Evolutionary conservation across 1,140 invertebrate genomes (phyloP).

Genomic region (Panulirus ornatus): DNA sequence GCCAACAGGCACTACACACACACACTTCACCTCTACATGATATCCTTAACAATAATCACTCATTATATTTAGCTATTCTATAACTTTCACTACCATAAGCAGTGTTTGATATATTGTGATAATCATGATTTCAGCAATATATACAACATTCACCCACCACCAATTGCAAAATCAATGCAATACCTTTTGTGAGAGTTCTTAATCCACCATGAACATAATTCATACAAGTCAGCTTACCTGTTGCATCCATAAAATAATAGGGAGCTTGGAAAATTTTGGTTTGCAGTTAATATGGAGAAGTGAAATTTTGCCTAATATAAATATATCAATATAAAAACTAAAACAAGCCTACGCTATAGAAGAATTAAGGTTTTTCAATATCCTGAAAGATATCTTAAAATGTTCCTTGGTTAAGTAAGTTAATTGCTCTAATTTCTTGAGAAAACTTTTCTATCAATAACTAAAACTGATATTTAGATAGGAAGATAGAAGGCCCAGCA

Average conservation of each 20-base stretch:
- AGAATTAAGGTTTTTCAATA: too few relatives aligned
- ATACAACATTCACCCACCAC: neutral
- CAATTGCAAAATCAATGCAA: constrained; percentile 4
- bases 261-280: constrained; percentile 44
- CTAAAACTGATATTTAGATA: too few relatives aligned
- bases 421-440: too few relatives aligned
- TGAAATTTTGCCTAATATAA: too few relatives aligned
- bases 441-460: too few relatives aligned
- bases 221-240: constrained; percentile 40
- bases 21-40: neutral
- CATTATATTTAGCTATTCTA: neutral
- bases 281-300: neutral
- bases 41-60: neutral
- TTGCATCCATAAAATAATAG: constrained; percentile 49
- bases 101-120: neutral
- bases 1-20: neutral
- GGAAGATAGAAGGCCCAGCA: too few relatives aligned
- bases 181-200: neutral
- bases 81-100: neutral
- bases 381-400: too few relatives aligned
- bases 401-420: too few relatives aligned
- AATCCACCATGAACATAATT: neutral
- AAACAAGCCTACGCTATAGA: too few relatives aligned
- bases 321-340: too few relatives aligned
- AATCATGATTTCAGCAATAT: too few relatives aligned